phyloP scores from a whole-genome alignment of 2,888 invertebrate species.

The Sarcophaga caerulescens region DNA sequence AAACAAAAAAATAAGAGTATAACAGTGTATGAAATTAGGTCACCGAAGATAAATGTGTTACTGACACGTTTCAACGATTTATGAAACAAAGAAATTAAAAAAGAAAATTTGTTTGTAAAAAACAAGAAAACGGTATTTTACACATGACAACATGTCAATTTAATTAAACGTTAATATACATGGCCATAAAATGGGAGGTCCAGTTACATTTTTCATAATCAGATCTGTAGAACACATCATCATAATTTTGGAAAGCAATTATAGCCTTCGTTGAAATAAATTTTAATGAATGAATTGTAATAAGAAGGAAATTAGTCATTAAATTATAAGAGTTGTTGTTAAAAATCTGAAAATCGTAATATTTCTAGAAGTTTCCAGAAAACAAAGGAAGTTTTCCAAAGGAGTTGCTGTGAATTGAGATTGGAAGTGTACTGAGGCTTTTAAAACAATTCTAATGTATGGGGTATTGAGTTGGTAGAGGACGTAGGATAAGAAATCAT shows the following conservation, averaged over 20 bases:
- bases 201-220: conserved; percentile 53
- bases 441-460: too few relatives aligned
- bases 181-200: conserved; percentile 62
- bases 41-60: conserved; percentile 64
- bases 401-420: too few relatives aligned
- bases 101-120: neutral
- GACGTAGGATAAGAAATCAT: too few relatives aligned
- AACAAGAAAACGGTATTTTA: conserved; percentile 58
- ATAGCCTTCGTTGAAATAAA: conserved; percentile 5
- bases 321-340: neutral
- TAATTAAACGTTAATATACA: conserved; percentile 64
- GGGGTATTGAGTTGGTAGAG: too few relatives aligned
- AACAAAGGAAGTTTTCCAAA: too few relatives aligned
- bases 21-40: conserved; percentile 52
- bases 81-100: conserved; percentile 62
- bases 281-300: conserved; percentile 10
- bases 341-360: too few relatives aligned
- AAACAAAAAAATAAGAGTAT: neutral
- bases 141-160: conserved; percentile 65
- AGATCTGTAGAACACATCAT: conserved; percentile 35
- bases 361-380: too few relatives aligned
- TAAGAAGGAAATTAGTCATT: conserved; percentile 36
- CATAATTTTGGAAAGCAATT: neutral
- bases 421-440: too few relatives aligned
- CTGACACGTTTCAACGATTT: conserved; percentile 65